phyloP scores from a whole-genome alignment of 2,888 invertebrate genomes.

The Polydrusus tereticollis region DNA sequence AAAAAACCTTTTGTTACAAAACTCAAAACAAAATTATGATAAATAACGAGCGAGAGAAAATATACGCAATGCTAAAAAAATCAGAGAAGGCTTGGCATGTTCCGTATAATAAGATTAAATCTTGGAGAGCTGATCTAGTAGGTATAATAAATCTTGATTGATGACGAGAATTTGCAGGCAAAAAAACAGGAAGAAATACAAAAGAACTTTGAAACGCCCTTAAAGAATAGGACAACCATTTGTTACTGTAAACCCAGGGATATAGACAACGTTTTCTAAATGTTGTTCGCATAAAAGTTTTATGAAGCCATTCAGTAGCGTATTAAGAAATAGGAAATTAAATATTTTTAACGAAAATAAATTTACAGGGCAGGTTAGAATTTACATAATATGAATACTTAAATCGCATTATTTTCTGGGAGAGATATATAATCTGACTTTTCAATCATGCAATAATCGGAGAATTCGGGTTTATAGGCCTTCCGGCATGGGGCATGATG shows the following conservation, averaged over 20 bases:
- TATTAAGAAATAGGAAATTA: too few species aligned
- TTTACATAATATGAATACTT: too few species aligned
- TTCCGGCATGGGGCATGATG: too few species aligned
- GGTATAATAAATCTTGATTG: constrained; percentile 42
- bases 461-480: too few species aligned
- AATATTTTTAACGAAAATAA: too few species aligned
- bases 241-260: constrained; percentile 6
- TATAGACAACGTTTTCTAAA: neutral
- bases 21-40: constrained; percentile 4
- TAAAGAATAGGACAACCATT: constrained; percentile 35
- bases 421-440: too few species aligned
- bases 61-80: constrained; percentile 10
- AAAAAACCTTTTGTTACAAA: too few species aligned
- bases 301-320: too few species aligned
- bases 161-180: constrained; percentile 22
- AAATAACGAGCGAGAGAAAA: neutral
- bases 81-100: neutral
- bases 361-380: too few species aligned
- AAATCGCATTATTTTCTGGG: too few species aligned
- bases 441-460: too few species aligned
- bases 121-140: constrained; percentile 22
- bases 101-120: constrained; percentile 22
- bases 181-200: constrained; percentile 22
- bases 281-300: too few species aligned
- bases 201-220: constrained; percentile 29